Evolutionary conservation across 2,888 invertebrate genomes (phyloP), one percentile per base, ranked within the genome.

Genomic region (Meteorus cinctellus): DNA sequence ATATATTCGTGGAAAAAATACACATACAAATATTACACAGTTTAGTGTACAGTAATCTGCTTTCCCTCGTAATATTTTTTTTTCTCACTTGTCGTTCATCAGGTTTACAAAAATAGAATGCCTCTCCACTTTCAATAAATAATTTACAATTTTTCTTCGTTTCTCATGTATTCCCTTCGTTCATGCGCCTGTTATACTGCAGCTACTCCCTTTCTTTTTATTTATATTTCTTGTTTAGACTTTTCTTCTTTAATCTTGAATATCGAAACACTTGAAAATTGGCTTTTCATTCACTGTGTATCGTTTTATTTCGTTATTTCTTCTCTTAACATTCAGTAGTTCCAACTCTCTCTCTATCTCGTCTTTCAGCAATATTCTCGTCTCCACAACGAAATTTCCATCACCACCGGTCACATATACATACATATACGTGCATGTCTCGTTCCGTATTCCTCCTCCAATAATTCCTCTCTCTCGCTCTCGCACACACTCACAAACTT

Each of bases 51-150:
- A 8, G 34, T 41, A 41, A 41, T 41, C 41, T 41, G 41, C 41
- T 41, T 41, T 34, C 2, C 1, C 41, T 41, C 41, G 41, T 12
- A 12, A 8, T 12, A 41, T 41, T 41, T 41, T 62, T 62, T n/a
- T 5, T 16, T 34, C 34, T 45, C 62, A 16, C 36, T 62, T 24
- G 19, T 27, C n/a, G 59, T 36, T 71, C 27, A 27, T 71, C 59
- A 41, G 59, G 8, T 71, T 85, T 86, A 86, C 83, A 85, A 86
- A 86, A 86, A 86, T 86, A 86, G 84, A 85, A 71, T 73, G 66
- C 59, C 29, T 74, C 65, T 34, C 70, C 51, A 65, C 55, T 67
- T 59, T 55, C 36, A 84, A 85, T 84, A 84, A 86, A 85, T 85
- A 85, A 84, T 86, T 81, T 84, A 86, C 84, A 83, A 84, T 85